A percentile compares a stretch with the other conserved stretches of the same genome.
These are phyloP conservation scores for Paratilapia polleni DNA, from an alignment of 2,113 vertebrate genomes.

Conservation along the genomic window DNA sequence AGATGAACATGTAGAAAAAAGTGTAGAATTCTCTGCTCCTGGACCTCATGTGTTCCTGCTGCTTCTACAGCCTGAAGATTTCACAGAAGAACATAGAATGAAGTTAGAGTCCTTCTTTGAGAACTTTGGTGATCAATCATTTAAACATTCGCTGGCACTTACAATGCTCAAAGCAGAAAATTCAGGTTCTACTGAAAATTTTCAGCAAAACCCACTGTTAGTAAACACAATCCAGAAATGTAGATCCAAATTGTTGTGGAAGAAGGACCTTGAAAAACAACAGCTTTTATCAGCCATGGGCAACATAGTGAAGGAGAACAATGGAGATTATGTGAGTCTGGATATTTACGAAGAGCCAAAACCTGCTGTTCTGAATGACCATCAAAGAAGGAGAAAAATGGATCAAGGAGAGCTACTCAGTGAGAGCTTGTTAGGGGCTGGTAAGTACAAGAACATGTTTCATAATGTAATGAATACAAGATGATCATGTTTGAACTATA, in stretches of 20 bases:
- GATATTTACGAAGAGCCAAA: not conserved
- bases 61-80: not conserved
- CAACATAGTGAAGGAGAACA: not conserved
- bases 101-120: not conserved
- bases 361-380: not conserved
- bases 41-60: not conserved
- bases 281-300: rapidly evolving
- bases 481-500: not conserved
- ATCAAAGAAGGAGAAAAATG: not conserved
- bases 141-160: not conserved
- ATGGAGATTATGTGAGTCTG: not conserved
- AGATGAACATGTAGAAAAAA: rapidly evolving
- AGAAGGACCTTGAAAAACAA: not conserved
- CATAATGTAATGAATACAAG: not conserved
- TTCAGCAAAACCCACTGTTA: not conserved
- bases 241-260: rapidly evolving
- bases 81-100: not conserved
- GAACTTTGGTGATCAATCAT: not conserved
- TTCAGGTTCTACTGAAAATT: not conserved
- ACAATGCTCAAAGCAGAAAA: rapidly evolving
- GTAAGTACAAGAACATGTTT: not conserved
- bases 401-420: not conserved
- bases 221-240: rapidly evolving
- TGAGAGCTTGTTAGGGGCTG: not conserved
- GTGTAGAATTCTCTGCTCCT: not conserved